These are phyloP conservation scores for Steinernema khuongi DNA, from an alignment of 1,140 invertebrate genomes.

Conservation along the genomic window DNA sequence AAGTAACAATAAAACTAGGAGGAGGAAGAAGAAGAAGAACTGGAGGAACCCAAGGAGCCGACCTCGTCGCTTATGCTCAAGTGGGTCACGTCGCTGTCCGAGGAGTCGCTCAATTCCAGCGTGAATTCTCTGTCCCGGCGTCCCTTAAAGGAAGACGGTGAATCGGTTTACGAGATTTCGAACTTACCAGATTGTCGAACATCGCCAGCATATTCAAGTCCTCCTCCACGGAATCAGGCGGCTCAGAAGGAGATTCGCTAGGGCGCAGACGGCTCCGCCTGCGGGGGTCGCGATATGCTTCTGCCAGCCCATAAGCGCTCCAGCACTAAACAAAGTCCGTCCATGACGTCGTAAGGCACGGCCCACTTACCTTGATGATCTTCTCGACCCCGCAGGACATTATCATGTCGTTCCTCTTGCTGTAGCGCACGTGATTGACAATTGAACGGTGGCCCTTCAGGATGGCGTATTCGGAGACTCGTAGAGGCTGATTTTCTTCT, in stretches of 20 bases:
- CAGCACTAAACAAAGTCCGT: slow-evolving; percentile 16
- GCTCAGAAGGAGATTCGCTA: not conserved
- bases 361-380: slow-evolving; percentile 74
- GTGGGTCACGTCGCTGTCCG: too few relatives aligned
- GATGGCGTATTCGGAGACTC: not conserved
- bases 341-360: not conserved
- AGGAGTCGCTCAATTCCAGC: too few relatives aligned
- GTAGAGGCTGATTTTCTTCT: not conserved
- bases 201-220: not conserved
- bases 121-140: too few relatives aligned
- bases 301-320: not conserved
- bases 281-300: not conserved
- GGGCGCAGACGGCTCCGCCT: not conserved
- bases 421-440: slow-evolving; percentile 89
- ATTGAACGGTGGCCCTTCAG: slow-evolving; percentile 83
- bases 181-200: slow-evolving; percentile 6
- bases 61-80: too few relatives aligned
- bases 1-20: too few relatives aligned
- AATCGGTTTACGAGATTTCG: too few relatives aligned
- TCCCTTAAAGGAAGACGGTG: too few relatives aligned
- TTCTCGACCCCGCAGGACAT: slow-evolving; percentile 91
- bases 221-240: not conserved
- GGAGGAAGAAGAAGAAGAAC: too few relatives aligned
- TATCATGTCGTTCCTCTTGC: slow-evolving; percentile 73
- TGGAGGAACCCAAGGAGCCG: too few relatives aligned